Evolutionary conservation across 2,797 vertebrate species (phyloP).

Genomic region (Thunnus albacares): DNA sequence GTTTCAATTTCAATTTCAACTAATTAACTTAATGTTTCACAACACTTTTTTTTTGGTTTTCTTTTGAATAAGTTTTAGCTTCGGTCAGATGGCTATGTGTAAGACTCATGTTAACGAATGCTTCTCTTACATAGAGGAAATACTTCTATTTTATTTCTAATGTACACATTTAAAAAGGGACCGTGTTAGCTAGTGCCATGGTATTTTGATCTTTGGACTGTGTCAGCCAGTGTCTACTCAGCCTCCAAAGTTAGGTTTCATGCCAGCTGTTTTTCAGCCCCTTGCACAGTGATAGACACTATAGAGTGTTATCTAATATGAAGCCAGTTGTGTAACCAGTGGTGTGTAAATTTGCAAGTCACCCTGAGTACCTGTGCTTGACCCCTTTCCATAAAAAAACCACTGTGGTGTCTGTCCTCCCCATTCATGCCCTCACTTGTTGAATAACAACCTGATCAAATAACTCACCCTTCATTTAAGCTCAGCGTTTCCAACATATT

Average conservation of each 20-base stretch:
- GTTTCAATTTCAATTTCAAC: background rate
- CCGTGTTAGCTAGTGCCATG: background rate
- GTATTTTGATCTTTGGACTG: background rate
- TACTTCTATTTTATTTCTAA: background rate
- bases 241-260: background rate
- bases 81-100: background rate
- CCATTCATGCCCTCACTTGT: conserved; percentile 31
- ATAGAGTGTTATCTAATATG: background rate
- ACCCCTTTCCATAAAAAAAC: conserved; percentile 52
- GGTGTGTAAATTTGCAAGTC: conserved; percentile 70
- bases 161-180: background rate
- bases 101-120: background rate
- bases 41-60: background rate
- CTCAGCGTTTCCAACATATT: conserved; percentile 1
- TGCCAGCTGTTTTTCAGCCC: conserved; percentile 13
- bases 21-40: conserved; percentile 10
- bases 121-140: background rate
- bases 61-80: background rate
- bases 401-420: conserved; percentile 12
- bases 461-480: background rate
- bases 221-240: too few relatives aligned
- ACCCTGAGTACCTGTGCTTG: conserved; percentile 51
- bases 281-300: conserved; percentile 1
- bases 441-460: conserved; percentile 19
- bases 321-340: conserved; percentile 46